Conservation (phyloP, 2,888 invertebrate species). For the Smittia aterrima region DNA sequence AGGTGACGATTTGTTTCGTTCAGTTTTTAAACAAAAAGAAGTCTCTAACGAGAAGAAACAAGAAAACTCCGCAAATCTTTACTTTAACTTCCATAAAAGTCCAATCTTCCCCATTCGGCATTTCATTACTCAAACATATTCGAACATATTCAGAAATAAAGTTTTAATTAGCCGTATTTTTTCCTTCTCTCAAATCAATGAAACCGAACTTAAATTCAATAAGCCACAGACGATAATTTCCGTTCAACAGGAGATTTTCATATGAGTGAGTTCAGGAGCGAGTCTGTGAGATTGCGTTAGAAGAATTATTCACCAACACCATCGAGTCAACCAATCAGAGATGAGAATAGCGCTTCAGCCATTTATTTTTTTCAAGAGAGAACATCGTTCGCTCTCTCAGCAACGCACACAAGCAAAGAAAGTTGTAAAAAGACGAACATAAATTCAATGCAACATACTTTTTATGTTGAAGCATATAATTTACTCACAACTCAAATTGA, state of each 20-base stretch:
- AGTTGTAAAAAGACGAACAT: slow-evolving; percentile 6
- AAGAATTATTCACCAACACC: neutral
- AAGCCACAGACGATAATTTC: slow-evolving; percentile 14
- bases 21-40: no score
- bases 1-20: neutral
- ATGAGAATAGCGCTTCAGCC: slow-evolving; percentile 1
- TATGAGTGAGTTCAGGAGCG: neutral
- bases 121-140: neutral
- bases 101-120: neutral
- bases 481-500: slow-evolving; percentile 37
- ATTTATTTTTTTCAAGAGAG: slow-evolving; percentile 33
- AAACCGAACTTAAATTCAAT: slow-evolving; percentile 37
- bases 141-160: slow-evolving; percentile 7
- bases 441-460: slow-evolving; percentile 40
- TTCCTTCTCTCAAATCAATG: neutral
- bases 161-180: slow-evolving; percentile 22
- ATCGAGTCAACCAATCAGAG: slow-evolving; percentile 21
- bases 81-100: neutral
- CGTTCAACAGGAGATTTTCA: slow-evolving; percentile 13
- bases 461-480: slow-evolving; percentile 39
- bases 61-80: neutral
- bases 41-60: neutral
- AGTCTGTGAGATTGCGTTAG: neutral
- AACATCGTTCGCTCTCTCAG: slow-evolving; percentile 20
- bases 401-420: neutral